Base-by-base conservation (phyloP, 2,797 vertebrate genomes). In the Darevskia nairensis region DNA sequence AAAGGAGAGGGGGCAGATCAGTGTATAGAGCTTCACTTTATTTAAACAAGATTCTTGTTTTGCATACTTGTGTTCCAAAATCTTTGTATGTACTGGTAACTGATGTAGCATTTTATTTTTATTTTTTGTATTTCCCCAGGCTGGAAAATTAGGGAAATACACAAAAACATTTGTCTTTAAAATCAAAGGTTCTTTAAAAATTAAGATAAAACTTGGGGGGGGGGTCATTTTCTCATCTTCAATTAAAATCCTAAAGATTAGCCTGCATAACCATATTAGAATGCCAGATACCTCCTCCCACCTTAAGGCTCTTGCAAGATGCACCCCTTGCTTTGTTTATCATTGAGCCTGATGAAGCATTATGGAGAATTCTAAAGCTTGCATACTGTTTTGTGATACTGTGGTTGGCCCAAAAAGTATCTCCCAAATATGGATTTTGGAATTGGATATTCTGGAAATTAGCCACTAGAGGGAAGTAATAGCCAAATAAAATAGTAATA, bases 391-490 rank as follows among this genome's bases (percentile, higher is more conserved):
- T 61, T 61, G 59, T 61, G 59, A 61, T 21, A 61, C 21, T 64
- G 6, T 64, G 50, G 50, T 23, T 23, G 61, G 61, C 10, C 6
- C 21, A 23, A 64, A 64, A 23, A 23, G 21, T 64, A 64, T 64
- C 61, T 64, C 61, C 61, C 21, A 64, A 64, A 64, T 23, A 64
- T 23, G 61, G 61, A 64, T 64, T n/a, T 11, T 71, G 69, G n/a
- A 71, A 71, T 32, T 71, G 64, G 13, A 29, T 89, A 61, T 13
- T 74, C 9, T 77, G 29, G 25, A 29, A 84, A 4, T 72, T 61
- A 72, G 35, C 77, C 68, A 85, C 76, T 25, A 89, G 88, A 89
- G 59, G 50, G 83, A 78, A 29, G 17, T 66, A 66, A 19, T 13
- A n/a, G 7, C 69, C 8, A 25, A 68, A 71, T 10, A 35, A 4